Evolutionary conservation across 2,888 invertebrate genomes (phyloP), one percentile per base, ranked within the genome.

Genomic region (Taphrorychus bicolor): DNA sequence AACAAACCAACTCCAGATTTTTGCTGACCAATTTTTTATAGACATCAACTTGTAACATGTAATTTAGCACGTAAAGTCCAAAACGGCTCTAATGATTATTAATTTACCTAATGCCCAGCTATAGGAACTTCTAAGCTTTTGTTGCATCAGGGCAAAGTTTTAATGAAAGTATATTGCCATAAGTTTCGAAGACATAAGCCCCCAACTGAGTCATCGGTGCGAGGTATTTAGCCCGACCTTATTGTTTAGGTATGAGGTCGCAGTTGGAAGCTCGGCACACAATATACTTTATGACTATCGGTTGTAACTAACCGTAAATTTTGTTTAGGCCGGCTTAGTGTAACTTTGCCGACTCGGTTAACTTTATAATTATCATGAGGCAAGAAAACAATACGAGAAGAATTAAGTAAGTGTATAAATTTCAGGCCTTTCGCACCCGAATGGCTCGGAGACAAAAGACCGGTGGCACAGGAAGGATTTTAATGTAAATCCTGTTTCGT

Each of bases 331-430:
- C 9, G 24, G 62, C 56, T 62, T 62, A 56, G 22, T 42, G 32
- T 22, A 23, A 62, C 62, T 54, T 21, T 54, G 24, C 48, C 48
- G 24, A 22, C 5, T 17, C 54, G 62, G 51, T 57, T 14, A 54
- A 63, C 56, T 63, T 63, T 57, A 63, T 63, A 49, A 63, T 57
- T 63, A 48, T 42, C 51, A 63, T 62, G 56, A 54, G 49, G 56
- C 51, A 51, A 32, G 49, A 45, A 49, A 57, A 63, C 57, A 63
- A 57, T 45, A 51, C 63, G 32, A 57, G 56, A 21, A 17, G 51
- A 57, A 40, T 57, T 51, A 57, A 51, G 57, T 51, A 49, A 51
- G 57, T 57, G 17, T 49, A 63, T 63, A 51, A 22, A 63, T 57
- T 63, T 51, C 21, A 41, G 51, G 24, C 45, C 45, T 14, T 45